phyloP scores from a whole-genome alignment of 2,113 vertebrate species.

The Conger conger region DNA sequence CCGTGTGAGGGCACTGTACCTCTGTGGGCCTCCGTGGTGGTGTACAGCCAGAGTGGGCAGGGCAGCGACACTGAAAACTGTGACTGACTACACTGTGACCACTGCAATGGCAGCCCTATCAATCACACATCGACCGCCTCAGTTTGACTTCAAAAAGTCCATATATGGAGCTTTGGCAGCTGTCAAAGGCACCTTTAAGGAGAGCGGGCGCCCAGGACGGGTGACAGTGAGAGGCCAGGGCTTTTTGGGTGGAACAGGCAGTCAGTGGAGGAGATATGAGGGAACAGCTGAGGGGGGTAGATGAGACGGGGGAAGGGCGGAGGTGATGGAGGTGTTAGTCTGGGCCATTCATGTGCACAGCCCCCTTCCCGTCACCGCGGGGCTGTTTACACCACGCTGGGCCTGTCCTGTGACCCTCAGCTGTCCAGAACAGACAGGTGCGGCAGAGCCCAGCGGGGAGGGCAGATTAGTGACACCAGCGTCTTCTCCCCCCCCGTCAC shows the following conservation, averaged over 20 bases:
- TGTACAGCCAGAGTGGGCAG: neutral
- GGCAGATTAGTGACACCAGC: constrained; percentile 1
- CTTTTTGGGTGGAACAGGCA: constrained; percentile 21
- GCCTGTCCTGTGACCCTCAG: constrained; percentile 62
- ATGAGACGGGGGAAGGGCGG: constrained; percentile 27
- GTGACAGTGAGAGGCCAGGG: constrained; percentile 46
- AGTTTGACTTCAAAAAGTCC: constrained; percentile 43
- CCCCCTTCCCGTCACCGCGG: constrained; percentile 38
- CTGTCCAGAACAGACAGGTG: constrained; percentile 63
- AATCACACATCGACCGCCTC: neutral
- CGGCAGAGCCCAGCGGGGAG: constrained; percentile 4
- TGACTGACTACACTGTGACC: neutral
- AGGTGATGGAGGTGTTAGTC: constrained; percentile 24
- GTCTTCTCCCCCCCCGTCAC: neutral
- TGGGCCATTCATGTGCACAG: constrained; percentile 44
- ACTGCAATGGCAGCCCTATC: neutral
- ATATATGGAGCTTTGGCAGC: constrained; percentile 57
- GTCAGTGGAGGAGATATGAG: constrained; percentile 53
- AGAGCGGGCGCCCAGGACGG: constrained; percentile 57
- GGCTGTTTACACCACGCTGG: constrained; percentile 55
- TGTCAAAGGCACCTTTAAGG: constrained; percentile 72
- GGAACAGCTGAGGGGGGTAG: constrained; percentile 62
- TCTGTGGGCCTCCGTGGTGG: neutral
- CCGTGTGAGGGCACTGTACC: neutral
- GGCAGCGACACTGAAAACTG: neutral